Base-by-base conservation (phyloP, 1,140 invertebrate species). In the Drosophila pseudoananassae region DNA sequence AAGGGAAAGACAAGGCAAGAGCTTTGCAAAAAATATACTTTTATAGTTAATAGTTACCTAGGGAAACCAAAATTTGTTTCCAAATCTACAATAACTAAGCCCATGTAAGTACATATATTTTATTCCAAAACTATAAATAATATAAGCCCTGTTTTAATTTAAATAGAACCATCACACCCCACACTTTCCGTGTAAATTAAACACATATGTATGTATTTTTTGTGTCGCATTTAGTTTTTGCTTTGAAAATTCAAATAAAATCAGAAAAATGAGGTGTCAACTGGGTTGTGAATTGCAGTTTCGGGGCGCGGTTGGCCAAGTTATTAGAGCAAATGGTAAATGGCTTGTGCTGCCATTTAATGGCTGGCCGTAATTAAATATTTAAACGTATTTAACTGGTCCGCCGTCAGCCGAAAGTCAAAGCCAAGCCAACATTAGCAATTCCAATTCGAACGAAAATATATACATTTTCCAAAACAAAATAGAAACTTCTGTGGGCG, bases 341-440 rank as follows among this genome's bases (percentile, higher is more conserved):
- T 55, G 61, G 64, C 27, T 17, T 51, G 65, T 53, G 49, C 64
- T 15, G 79, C 38, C 79, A 83, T 78, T 83, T 75, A 83, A 63
- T 56, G 61, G 40, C 59, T 76, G 49, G 15, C 63, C 55, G 82
- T 88, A 87, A 87, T 87, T 87, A 87, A 87, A 87, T 87, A 87
- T 87, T 88, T 78, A 60, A 70, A 61, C 79, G 60, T 66, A 49
- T 73, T 53, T 74, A 52, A 56, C 40, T 27, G 71, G 40, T 8
- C 10, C 33, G 14, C 60, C 73, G 78, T 77, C 73, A 63, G 60
- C 8, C 51, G 50, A 65, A 51, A 81, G 72, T 76, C 61, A 66
- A 51, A 78, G 70, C 75, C 63, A 60, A 60, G 76, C 63, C 59
- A 63, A 72, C 80, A 80, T 78, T 84, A 76, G 70, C 79, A 50